Conservation (phyloP, 2,113 vertebrate species). For the Trogon surrucura region DNA sequence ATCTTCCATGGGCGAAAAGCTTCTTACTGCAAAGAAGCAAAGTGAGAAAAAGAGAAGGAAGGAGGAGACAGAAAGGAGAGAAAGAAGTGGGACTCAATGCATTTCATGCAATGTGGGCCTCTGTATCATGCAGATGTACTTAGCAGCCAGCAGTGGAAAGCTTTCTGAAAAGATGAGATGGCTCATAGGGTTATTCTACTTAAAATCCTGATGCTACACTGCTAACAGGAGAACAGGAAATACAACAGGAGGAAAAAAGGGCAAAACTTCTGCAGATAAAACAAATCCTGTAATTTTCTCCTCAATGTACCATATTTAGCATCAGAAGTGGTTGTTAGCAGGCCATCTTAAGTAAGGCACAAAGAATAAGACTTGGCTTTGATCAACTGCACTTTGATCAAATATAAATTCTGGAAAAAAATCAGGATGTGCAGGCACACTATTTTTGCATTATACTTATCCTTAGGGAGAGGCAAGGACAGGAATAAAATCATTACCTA, state of each 20-base stretch:
- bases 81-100: neutral
- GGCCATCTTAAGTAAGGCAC: neutral
- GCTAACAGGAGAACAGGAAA: neutral
- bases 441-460: neutral
- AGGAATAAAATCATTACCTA: neutral
- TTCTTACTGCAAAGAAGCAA: neutral
- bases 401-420: neutral
- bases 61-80: neutral
- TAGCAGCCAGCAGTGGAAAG: neutral
- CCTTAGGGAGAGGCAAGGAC: neutral
- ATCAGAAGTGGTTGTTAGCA: neutral
- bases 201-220: neutral
- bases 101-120: neutral
- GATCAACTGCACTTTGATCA: constrained; percentile 40
- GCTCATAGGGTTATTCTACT: neutral
- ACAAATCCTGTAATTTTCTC: neutral
- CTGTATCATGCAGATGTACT: neutral
- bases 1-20: neutral
- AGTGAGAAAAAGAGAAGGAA: neutral
- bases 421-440: neutral
- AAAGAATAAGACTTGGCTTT: neutral
- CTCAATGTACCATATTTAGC: neutral
- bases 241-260: neutral
- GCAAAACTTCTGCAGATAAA: neutral
- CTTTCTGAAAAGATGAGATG: neutral